These are phyloP conservation scores for Halocaridina rubra DNA, from an alignment of 2,888 invertebrate species.

Conservation along the genomic window DNA sequence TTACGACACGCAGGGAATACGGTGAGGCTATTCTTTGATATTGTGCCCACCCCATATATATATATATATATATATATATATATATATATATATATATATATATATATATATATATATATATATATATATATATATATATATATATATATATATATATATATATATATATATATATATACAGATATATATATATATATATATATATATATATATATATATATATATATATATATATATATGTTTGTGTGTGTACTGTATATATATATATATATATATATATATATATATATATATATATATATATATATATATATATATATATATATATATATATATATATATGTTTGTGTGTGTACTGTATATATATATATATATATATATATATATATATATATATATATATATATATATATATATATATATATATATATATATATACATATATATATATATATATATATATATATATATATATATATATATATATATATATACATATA, in stretches of 20 bases:
- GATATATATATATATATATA: too few species aligned
- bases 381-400: constrained; percentile 24
- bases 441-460: constrained; percentile 23
- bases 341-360: too few species aligned
- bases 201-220: constrained; percentile 24
- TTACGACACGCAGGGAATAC: too few species aligned
- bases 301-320: constrained; percentile 4
- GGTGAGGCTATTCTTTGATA: too few species aligned
- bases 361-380: too few species aligned
- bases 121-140: neutral
- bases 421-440: constrained; percentile 21
- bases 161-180: neutral
- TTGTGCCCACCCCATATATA: too few species aligned
- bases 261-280: constrained; percentile 31
- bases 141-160: neutral
- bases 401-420: constrained; percentile 24
- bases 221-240: too few species aligned
- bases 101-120: neutral
- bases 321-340: neutral
- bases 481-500: neutral
- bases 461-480: constrained; percentile 22
- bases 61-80: neutral
- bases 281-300: constrained; percentile 31
- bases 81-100: neutral
- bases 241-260: too few species aligned